A percentile compares a stretch with the other conserved stretches of the same genome.
Conservation (phyloP, 2,888 invertebrate species). For the Caenorhabditis virilis region DNA sequence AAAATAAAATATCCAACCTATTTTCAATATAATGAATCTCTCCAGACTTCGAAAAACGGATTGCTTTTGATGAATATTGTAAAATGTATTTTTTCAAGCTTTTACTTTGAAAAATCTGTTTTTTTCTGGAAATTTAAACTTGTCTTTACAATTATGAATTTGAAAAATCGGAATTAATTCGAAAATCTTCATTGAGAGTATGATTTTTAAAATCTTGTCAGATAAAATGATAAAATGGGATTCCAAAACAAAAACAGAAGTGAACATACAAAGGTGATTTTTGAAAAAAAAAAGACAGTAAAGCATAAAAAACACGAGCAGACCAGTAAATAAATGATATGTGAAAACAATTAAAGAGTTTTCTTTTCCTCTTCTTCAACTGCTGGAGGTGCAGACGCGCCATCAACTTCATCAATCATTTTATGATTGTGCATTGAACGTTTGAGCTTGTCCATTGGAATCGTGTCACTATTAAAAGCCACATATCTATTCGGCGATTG, state of each 20-base stretch:
- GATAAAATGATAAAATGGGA: too few relatives aligned
- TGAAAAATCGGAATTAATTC: too few relatives aligned
- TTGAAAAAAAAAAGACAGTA: neutral
- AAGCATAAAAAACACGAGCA: neutral
- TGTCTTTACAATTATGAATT: too few relatives aligned
- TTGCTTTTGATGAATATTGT: too few relatives aligned
- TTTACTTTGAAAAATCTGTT: too few relatives aligned
- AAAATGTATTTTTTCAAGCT: too few relatives aligned
- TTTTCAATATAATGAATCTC: too few relatives aligned
- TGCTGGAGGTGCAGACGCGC: constrained; percentile 24
- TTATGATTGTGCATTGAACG: constrained; percentile 5
- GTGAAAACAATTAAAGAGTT: constrained; percentile 3
- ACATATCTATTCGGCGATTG: constrained; percentile 19
- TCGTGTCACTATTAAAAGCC: constrained; percentile 27
- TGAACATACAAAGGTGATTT: neutral
- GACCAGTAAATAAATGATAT: neutral
- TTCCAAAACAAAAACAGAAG: neutral
- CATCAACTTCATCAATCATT: constrained; percentile 33
- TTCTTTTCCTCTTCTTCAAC: constrained; percentile 22
- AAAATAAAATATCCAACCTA: too few relatives aligned
- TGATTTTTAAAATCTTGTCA: too few relatives aligned
- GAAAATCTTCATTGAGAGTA: too few relatives aligned
- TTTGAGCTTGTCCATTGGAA: constrained; percentile 20
- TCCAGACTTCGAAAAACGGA: too few relatives aligned
- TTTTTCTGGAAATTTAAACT: too few relatives aligned